Evolutionary conservation across 2,797 vertebrate genomes (phyloP).

Genomic region (Protosalanx chinensis): DNA sequence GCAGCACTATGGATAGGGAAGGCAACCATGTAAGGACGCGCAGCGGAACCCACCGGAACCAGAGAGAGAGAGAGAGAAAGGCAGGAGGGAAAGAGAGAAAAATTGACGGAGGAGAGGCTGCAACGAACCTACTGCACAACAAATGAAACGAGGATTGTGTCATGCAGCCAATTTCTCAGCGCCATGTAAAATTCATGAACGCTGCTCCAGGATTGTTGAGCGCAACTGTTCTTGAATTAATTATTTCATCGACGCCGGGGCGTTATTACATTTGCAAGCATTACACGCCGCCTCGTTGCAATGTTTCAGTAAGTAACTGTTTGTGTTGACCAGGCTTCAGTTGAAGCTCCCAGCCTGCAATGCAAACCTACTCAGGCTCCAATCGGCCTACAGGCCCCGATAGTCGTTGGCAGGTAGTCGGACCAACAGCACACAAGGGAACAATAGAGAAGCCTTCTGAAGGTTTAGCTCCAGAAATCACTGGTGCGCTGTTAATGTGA

Average conservation of each 20-base stretch:
- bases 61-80: background rate
- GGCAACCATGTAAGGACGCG: too few relatives aligned
- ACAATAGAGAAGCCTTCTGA: slow-evolving; percentile 54
- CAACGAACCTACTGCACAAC: too few relatives aligned
- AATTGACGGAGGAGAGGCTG: too few relatives aligned
- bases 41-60: too few relatives aligned
- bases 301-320: too few relatives aligned
- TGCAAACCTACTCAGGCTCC: too few relatives aligned
- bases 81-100: too few relatives aligned
- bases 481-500: slow-evolving; percentile 53
- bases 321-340: too few relatives aligned
- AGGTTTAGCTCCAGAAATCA: slow-evolving; percentile 67
- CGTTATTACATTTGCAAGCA: background rate
- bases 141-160: slow-evolving; percentile 1
- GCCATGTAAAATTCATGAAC: slow-evolving; percentile 16
- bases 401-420: background rate
- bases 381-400: too few relatives aligned
- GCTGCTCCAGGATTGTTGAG: background rate
- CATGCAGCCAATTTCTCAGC: slow-evolving; percentile 22
- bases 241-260: too few relatives aligned
- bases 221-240: slow-evolving; percentile 5
- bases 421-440: slow-evolving; percentile 47
- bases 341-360: too few relatives aligned
- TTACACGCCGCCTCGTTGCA: too few relatives aligned
- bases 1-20: slow-evolving; percentile 49